Conservation (phyloP, 37 sponge, comb jelly and placozoan species). For the Tethya wilhelma region DNA sequence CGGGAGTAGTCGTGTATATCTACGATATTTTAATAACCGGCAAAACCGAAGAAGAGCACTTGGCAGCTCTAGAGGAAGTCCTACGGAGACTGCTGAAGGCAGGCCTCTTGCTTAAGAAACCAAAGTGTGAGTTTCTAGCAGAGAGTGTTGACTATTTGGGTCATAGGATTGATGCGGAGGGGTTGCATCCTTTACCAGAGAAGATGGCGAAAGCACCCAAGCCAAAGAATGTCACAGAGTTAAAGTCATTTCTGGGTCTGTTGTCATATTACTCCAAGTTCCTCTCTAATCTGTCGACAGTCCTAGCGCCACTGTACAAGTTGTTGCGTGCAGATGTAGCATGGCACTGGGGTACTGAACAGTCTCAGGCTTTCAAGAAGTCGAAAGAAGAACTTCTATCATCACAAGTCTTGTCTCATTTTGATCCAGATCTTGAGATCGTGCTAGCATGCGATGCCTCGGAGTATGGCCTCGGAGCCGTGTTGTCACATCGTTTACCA, state of each 20-base stretch:
- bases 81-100: slow-evolving; percentile 10
- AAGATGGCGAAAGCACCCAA: slow-evolving; percentile 31
- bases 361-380: slow-evolving; percentile 31
- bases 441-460: slow-evolving; percentile 28
- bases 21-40: slow-evolving; percentile 36
- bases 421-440: slow-evolving; percentile 38
- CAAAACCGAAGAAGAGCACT: neutral
- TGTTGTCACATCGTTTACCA: slow-evolving; percentile 22
- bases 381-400: slow-evolving; percentile 43
- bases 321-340: neutral
- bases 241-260: slow-evolving; percentile 35
- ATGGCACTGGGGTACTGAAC: slow-evolving; percentile 46
- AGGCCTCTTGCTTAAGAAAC: slow-evolving; percentile 9
- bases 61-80: slow-evolving; percentile 8
- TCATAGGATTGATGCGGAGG: slow-evolving; percentile 32
- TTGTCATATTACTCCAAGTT: slow-evolving; percentile 33
- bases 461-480: slow-evolving; percentile 25
- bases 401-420: slow-evolving; percentile 32
- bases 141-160: slow-evolving; percentile 9
- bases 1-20: slow-evolving; percentile 23
- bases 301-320: slow-evolving; percentile 26
- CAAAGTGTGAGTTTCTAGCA: slow-evolving; percentile 16
- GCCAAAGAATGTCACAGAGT: slow-evolving; percentile 19
- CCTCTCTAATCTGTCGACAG: slow-evolving; percentile 26
- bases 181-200: slow-evolving; percentile 26